These are phyloP conservation scores for Cantharis rufa DNA, from an alignment of 2,888 invertebrate species.

Conservation along the genomic window DNA sequence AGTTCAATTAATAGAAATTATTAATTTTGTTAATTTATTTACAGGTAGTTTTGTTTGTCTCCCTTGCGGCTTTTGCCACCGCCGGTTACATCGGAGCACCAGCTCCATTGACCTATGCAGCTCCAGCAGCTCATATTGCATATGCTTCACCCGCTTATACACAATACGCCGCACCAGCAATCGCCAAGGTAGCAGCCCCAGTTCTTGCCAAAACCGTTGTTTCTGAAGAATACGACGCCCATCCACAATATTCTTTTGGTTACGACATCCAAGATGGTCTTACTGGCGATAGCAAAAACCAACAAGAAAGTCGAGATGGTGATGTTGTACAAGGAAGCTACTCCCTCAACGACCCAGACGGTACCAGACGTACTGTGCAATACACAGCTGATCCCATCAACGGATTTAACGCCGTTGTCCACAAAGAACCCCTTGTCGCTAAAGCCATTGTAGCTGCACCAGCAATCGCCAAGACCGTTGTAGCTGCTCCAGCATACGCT, in stretches of 20 bases:
- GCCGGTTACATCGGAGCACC: slow-evolving; percentile 32
- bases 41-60: slow-evolving; percentile 32
- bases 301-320: slow-evolving; percentile 57
- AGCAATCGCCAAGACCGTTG: slow-evolving; percentile 15
- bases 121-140: slow-evolving; percentile 13
- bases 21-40: slow-evolving; percentile 21
- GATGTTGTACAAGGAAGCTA: slow-evolving; percentile 60
- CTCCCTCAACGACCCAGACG: slow-evolving; percentile 59
- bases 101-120: slow-evolving; percentile 32
- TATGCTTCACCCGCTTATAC: slow-evolving; percentile 32
- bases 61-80: slow-evolving; percentile 32
- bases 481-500: slow-evolving; percentile 24
- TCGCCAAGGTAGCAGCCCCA: slow-evolving; percentile 30
- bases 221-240: slow-evolving; percentile 54
- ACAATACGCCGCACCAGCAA: slow-evolving; percentile 22
- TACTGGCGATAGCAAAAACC: slow-evolving; percentile 59
- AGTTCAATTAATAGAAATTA: slow-evolving; percentile 29
- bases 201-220: slow-evolving; percentile 37
- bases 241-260: slow-evolving; percentile 59
- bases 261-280: slow-evolving; percentile 59
- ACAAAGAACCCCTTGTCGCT: slow-evolving; percentile 60
- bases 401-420: slow-evolving; percentile 67
- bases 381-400: slow-evolving; percentile 63
- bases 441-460: slow-evolving; percentile 15
- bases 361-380: slow-evolving; percentile 58